Evolutionary conservation across 2,797 vertebrate species (phyloP).

Genomic region (Paedocypris micromegethes): DNA sequence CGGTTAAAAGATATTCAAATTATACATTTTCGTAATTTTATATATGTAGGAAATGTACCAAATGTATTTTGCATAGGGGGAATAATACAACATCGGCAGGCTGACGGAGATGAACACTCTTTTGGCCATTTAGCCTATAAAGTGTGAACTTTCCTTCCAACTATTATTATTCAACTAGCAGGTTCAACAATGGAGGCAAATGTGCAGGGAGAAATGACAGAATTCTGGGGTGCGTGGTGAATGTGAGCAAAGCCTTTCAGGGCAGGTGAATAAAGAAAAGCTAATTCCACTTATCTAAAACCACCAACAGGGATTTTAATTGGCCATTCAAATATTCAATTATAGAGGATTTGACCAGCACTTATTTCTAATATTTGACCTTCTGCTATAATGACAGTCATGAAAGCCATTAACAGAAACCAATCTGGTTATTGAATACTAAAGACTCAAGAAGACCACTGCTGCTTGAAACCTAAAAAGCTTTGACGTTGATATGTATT

Average conservation of each 20-base stretch:
- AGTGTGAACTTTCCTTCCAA: slow-evolving; percentile 61
- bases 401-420: slow-evolving; percentile 54
- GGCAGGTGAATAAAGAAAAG: slow-evolving; percentile 63
- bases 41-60: slow-evolving; percentile 62
- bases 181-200: slow-evolving; percentile 40
- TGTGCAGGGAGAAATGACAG: slow-evolving; percentile 15
- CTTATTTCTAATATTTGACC: slow-evolving; percentile 66
- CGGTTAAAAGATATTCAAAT: no score
- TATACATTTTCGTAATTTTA: no score
- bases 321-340: slow-evolving; percentile 67
- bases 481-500: no score
- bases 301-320: slow-evolving; percentile 64
- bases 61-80: slow-evolving; percentile 54
- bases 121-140: slow-evolving; percentile 61
- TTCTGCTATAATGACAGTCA: slow-evolving; percentile 48
- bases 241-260: slow-evolving; percentile 54
- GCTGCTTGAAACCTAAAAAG: slow-evolving; percentile 44
- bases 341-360: slow-evolving; percentile 62
- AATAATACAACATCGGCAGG: slow-evolving; percentile 11
- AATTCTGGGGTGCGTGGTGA: slow-evolving; percentile 43
- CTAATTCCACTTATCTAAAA: slow-evolving; percentile 56
- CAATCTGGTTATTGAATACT: slow-evolving; percentile 54
- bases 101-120: slow-evolving; percentile 54
- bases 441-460: slow-evolving; percentile 34
- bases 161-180: slow-evolving; percentile 65